Conservation (phyloP, 2,888 invertebrate species). For the Zygogramma bicolorata region DNA sequence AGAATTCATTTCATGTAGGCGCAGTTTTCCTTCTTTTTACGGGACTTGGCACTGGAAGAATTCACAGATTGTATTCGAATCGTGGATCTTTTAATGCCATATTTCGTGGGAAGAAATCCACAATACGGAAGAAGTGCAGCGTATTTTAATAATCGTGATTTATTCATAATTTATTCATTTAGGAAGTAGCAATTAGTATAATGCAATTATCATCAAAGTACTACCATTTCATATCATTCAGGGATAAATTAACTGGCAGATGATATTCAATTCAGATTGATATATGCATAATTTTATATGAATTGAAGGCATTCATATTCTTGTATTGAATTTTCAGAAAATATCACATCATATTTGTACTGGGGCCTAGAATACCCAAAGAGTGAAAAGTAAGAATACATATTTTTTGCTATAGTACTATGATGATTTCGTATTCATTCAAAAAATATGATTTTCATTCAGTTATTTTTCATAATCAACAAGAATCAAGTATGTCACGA, state of each 20-base stretch:
- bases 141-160: neutral
- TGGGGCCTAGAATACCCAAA: too few species aligned
- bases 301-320: too few species aligned
- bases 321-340: too few species aligned
- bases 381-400: too few species aligned
- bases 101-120: constrained; percentile 65
- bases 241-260: neutral
- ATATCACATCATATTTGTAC: too few species aligned
- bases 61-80: constrained; percentile 74
- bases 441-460: too few species aligned
- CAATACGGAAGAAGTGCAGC: constrained; percentile 3
- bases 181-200: constrained; percentile 4
- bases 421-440: too few species aligned
- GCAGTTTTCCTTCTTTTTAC: constrained; percentile 53
- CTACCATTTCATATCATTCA: neutral
- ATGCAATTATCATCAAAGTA: neutral
- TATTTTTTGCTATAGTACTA: too few species aligned
- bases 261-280: neutral
- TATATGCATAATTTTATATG: too few species aligned
- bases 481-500: too few species aligned
- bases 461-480: too few species aligned
- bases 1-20: too few species aligned
- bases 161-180: constrained; percentile 14
- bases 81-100: constrained; percentile 78
- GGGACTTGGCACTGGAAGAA: constrained; percentile 78